phyloP scores from a whole-genome alignment of 2,113 vertebrate genomes.

The Anarhynchus alexandrinus region DNA sequence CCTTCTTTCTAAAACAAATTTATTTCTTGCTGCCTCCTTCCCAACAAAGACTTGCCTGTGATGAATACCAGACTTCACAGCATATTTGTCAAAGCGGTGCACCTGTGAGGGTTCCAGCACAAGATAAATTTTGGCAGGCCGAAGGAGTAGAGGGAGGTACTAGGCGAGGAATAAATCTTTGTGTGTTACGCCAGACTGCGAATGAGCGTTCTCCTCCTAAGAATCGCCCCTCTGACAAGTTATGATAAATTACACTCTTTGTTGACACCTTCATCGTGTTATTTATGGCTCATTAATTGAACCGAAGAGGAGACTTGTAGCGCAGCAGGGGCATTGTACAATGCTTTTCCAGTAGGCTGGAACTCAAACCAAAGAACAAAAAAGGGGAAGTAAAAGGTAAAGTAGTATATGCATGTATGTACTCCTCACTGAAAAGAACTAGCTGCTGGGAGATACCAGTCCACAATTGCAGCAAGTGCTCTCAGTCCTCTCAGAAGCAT shows the following conservation, averaged over 20 bases:
- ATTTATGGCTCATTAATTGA: constrained; percentile 99
- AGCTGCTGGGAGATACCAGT: neutral
- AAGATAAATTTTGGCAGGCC: constrained; percentile 87
- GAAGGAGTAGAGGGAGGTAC: constrained; percentile 56
- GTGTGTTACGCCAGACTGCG: constrained; percentile 72
- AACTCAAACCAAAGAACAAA: constrained; percentile 60
- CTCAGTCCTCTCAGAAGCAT: neutral
- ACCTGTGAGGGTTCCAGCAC: constrained; percentile 88
- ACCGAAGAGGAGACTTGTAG: constrained; percentile 90
- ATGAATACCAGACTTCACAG: constrained; percentile 81
- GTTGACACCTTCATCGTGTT: constrained; percentile 99
- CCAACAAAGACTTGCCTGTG: constrained; percentile 80
- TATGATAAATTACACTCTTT: constrained; percentile 94
- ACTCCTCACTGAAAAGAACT: neutral
- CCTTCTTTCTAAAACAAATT: constrained; percentile 88
- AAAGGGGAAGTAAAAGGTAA: neutral
- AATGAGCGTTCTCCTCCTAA: constrained; percentile 80
- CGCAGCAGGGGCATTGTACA: constrained; percentile 77
- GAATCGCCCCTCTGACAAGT: constrained; percentile 84
- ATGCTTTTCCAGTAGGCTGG: constrained; percentile 55
- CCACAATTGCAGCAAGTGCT: neutral
- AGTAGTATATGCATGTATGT: neutral
- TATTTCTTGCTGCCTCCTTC: constrained; percentile 85
- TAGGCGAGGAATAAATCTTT: constrained; percentile 88
- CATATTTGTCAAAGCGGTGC: constrained; percentile 90